Base-by-base conservation (phyloP, 2,797 vertebrate genomes). In the Carcharodon carcharias region DNA sequence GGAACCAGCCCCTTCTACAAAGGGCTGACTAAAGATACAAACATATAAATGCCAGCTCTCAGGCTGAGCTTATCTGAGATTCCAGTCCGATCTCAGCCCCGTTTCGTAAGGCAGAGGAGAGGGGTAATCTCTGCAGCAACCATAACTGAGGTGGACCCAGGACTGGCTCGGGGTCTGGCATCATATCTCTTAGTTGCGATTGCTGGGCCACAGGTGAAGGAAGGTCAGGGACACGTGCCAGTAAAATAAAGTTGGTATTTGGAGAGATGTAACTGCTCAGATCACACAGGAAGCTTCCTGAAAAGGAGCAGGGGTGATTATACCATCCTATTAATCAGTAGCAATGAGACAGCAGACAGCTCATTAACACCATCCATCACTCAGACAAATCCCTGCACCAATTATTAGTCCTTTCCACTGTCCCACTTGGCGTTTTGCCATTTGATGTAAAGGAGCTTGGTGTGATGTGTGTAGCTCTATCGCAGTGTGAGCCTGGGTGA, bases 311-410 rank as follows among this genome's bases (percentile, higher is more conserved):
- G 28, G 11, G 88, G 82, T 26, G 45, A 85, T 50, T 85, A 85
- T 18, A 85, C 4, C 88, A 91, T 91, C 82, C 88, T 58, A 91
- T 91, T n/a, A 35, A 91, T 91, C 88, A 61, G 54, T 35, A 45
- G 5, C 21, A 85, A 85, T 9, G 21, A 85, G 82, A 18, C 56
- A 58, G 56, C 56, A 4, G 88, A 18, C 56, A 91, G 88, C 88
- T 91, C 88, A 91, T 58, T 91, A n/a, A 58, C 28, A 35, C 12
- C 56, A 91, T 91, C 91, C 88, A 91, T 91, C 88, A 91, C 31
- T 61, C 54, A 35, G 56, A 91, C 54, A 58, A 61, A 61, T 85
- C 26, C 40, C 82, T 85, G 21, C 45, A 50, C 40, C 9, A 50
- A 23, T 85, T 50, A 85, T 85, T 26, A 9, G 45, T 85, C 82